Conservation (phyloP, 1,140 invertebrate genomes). For the Matsumurasca onukii region DNA sequence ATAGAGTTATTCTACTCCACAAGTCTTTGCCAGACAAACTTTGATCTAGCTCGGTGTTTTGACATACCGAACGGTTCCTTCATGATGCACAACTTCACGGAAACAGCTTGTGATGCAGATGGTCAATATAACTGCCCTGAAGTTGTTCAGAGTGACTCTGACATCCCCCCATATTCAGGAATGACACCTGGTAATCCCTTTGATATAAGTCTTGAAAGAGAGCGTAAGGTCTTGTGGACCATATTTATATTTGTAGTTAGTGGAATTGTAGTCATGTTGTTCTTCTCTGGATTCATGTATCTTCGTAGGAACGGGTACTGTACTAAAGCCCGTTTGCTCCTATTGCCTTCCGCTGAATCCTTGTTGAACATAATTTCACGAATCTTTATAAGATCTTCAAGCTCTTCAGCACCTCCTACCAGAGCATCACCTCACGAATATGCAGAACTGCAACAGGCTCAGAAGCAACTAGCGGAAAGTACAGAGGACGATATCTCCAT, state of each 20-base stretch:
- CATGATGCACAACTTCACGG: conserved; percentile 60
- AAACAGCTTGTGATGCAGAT: conserved; percentile 56
- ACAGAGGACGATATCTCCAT: conserved; percentile 43
- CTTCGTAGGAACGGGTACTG: conserved; percentile 56
- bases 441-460: conserved; percentile 53
- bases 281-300: conserved; percentile 55
- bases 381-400: conserved; percentile 52
- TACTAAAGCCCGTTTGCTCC: conserved; percentile 44
- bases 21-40: conserved; percentile 62
- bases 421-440: conserved; percentile 63
- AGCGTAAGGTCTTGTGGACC: conserved; percentile 51
- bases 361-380: conserved; percentile 47
- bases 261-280: conserved; percentile 51
- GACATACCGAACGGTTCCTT: conserved; percentile 61
- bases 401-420: conserved; percentile 54
- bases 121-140: conserved; percentile 36
- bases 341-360: conserved; percentile 44
- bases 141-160: conserved; percentile 32
- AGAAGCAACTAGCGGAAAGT: conserved; percentile 44
- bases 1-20: conserved; percentile 53
- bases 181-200: conserved; percentile 32
- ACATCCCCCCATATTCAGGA: conserved; percentile 30
- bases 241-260: conserved; percentile 54
- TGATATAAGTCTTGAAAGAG: conserved; percentile 44
- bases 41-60: conserved; percentile 60